A percentile compares a stretch with the other conserved stretches of the same genome.
Evolutionary conservation across 2,888 invertebrate genomes (phyloP).

Genomic region (Frankliniella intonsa): DNA sequence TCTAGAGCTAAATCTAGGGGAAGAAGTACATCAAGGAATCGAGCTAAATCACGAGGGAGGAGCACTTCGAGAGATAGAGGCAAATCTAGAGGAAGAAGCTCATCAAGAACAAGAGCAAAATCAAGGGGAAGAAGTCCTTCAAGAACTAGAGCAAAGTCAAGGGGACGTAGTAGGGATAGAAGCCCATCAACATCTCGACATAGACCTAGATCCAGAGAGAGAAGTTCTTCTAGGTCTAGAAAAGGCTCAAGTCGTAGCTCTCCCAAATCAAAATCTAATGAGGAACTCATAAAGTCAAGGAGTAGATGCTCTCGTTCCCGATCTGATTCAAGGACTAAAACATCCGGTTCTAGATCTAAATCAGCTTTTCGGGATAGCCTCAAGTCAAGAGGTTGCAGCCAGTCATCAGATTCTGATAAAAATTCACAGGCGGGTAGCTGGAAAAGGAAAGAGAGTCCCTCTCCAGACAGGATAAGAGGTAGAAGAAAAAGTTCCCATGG

Average conservation of each 20-base stretch:
- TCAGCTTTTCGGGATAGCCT: background rate
- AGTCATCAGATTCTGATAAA: background rate
- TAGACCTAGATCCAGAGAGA: background rate
- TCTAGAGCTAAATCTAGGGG: background rate
- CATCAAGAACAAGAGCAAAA: background rate
- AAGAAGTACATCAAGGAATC: background rate
- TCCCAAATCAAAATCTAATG: too few species aligned
- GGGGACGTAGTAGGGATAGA: background rate
- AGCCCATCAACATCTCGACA: background rate
- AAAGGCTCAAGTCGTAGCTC: background rate
- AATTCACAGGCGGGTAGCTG: background rate
- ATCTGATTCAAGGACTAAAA: background rate
- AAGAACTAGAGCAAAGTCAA: background rate
- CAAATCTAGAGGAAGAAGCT: constrained; percentile 4
- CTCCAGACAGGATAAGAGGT: background rate
- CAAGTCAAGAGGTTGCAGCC: background rate
- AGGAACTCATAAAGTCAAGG: too few species aligned
- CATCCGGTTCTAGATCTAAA: background rate
- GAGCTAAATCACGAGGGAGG: background rate
- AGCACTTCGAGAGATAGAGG: background rate
- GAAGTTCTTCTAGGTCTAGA: background rate
- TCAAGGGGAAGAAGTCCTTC: background rate
- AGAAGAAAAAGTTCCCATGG: background rate
- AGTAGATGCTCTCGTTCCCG: background rate
- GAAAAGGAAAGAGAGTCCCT: constrained; percentile 10